phyloP scores from a whole-genome alignment of 2,888 invertebrate species.

The Leucophenga montana region DNA sequence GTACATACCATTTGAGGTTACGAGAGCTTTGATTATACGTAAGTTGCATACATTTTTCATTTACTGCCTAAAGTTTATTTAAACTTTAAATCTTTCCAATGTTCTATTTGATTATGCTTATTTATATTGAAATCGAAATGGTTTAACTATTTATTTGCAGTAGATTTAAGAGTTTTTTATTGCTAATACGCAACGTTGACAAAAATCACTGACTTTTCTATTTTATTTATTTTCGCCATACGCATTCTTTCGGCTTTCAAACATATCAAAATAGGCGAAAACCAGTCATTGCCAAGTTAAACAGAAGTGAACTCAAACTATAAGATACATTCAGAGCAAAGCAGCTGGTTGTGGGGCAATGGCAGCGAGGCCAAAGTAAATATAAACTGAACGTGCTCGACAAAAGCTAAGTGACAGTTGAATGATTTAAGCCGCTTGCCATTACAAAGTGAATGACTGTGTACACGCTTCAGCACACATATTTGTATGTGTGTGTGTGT shows the following conservation, averaged over 20 bases:
- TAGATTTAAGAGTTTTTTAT: no score
- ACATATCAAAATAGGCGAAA: not conserved
- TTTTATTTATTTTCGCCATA: not conserved
- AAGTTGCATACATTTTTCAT: no score
- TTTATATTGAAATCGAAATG: no score
- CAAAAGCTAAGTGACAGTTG: not conserved
- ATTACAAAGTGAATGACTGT: conserved; percentile 24
- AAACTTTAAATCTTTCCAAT: no score
- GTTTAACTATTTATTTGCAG: no score
- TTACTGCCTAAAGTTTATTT: no score
- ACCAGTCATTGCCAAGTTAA: not conserved
- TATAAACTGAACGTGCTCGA: not conserved
- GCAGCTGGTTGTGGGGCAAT: not conserved
- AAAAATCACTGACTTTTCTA: not conserved
- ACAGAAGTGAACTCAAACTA: not conserved
- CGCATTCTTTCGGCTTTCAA: not conserved
- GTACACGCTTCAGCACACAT: conserved; percentile 45
- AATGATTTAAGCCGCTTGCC: conserved; percentile 4
- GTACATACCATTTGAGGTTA: no score
- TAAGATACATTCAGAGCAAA: no score
- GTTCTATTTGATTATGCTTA: no score
- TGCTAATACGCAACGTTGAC: not conserved
- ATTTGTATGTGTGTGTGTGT: conserved; percentile 26
- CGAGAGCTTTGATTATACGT: no score
- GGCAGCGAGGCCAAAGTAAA: not conserved